Base-by-base conservation (phyloP, 2,888 invertebrate species). In the Gortyna flavago region DNA sequence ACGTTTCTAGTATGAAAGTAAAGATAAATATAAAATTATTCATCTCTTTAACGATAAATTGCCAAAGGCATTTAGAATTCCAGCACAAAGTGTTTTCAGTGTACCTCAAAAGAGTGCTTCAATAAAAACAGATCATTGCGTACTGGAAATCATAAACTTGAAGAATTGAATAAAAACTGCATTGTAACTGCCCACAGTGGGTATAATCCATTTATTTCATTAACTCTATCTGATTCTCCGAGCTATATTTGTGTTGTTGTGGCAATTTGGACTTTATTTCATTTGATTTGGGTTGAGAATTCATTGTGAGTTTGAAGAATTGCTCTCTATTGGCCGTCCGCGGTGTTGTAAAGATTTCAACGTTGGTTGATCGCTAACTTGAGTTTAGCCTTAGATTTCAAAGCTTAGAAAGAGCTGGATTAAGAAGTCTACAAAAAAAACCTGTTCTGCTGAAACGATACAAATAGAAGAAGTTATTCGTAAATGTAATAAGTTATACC, bases 161-260 rank as follows among this genome's bases (percentile, higher is more conserved):
- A 79, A 78, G 76, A 78, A 81, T 69, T 67, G 81, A 83, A 86
- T 80, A 84, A 88, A 88, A 88, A 83, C 83, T 82, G 80, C 77
- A 84, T 84, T 87, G 84, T 85, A 79, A 78, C 82, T 66, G 66
- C 79, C 80, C 71, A 90, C 89, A 89, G 89, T 89, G 85, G 89
- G 79, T 86, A 83, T 90, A 91, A 93, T 91, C 91, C 92, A 92
- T 93, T 92, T 90, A 91, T 89, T 91, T 90, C 89, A 90, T 91
- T 90, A 91, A 86, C 86, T 89, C 87, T 79, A 87, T 89, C 87
- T 79, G 85, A 85, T 85, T 87, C 67, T 78, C 48, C 51, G 32
- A 69, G 81, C 80, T 80, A 70, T 73, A 67, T 67, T 11, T 21
- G 1, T 68, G 2, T 11, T 66, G 41, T 11, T 59, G 18, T 57